Conservation (phyloP, 2,888 invertebrate species). For the Melanostoma mellinum region DNA sequence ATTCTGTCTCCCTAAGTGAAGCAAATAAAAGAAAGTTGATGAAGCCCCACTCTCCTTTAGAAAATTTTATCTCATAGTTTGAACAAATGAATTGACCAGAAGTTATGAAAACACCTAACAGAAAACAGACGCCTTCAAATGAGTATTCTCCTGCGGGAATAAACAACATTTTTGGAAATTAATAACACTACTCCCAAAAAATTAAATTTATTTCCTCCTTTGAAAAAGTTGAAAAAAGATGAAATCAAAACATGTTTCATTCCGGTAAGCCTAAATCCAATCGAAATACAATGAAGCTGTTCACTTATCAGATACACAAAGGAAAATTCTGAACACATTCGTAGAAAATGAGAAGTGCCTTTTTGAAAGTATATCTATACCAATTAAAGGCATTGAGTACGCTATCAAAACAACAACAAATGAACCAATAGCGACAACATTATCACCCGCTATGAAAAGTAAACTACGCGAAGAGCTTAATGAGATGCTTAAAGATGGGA, state of each 20-base stretch:
- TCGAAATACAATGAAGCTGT: slow-evolving; percentile 15
- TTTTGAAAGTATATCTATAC: slow-evolving; percentile 10
- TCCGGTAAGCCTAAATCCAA: slow-evolving; percentile 11
- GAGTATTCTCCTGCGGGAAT: slow-evolving; percentile 45
- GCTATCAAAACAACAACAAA: slow-evolving; percentile 41
- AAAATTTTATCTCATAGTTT: slow-evolving; percentile 28
- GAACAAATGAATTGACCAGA: slow-evolving; percentile 17
- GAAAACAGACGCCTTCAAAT: slow-evolving; percentile 1
- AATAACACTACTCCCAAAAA: slow-evolving; percentile 1
- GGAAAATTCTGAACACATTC: neutral
- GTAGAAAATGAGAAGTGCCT: neutral
- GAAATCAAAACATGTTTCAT: neutral
- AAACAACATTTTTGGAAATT: slow-evolving; percentile 43
- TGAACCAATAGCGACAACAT: slow-evolving; percentile 38
- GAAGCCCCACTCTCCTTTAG: neutral
- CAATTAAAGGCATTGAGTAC: slow-evolving; percentile 11
- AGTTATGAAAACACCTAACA: slow-evolving; percentile 8
- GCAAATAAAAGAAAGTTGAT: slow-evolving; percentile 2
- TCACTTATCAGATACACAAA: too few relatives aligned
- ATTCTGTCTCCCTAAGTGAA: slow-evolving; percentile 14
- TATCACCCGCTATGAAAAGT: slow-evolving; percentile 22
- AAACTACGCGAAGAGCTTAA: slow-evolving; percentile 74
- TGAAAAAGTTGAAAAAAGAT: slow-evolving; percentile 8
- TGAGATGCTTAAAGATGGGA: slow-evolving; percentile 73
- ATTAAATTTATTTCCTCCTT: slow-evolving; percentile 1